Percentiles rank a stretch among this genome's conserved stretches.
These are phyloP conservation scores for Oophaga pumilio DNA, from an alignment of 2,113 vertebrate genomes.

Conservation along the genomic window DNA sequence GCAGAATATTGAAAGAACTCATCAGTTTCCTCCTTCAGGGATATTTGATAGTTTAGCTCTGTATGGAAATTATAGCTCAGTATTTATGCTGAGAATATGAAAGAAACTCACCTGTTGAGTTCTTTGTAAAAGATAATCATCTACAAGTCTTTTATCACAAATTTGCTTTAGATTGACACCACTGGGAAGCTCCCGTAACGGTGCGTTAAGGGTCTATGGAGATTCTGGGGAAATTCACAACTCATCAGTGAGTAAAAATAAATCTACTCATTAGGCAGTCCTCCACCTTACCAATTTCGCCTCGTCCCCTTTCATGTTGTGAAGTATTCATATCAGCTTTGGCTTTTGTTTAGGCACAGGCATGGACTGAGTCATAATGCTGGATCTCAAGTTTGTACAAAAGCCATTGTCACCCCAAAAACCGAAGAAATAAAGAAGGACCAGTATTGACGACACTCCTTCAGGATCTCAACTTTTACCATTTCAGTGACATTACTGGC, in stretches of 20 bases:
- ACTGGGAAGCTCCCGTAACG: not conserved
- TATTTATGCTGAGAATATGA: not conserved
- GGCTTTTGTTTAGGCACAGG: not conserved
- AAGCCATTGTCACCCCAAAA: not conserved
- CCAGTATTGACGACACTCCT: not conserved
- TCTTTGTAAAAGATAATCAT: slow-evolving; percentile 25
- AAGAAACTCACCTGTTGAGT: not conserved
- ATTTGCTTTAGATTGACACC: not conserved
- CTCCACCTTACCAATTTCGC: not conserved
- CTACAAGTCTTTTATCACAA: slow-evolving; percentile 5
- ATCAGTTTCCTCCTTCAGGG: not conserved
- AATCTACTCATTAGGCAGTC: not conserved
- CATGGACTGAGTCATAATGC: not conserved
- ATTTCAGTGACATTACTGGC: not conserved
- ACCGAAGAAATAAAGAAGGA: not conserved
- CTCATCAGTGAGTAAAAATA: not conserved
- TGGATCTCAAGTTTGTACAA: not conserved
- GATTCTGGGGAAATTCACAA: not conserved
- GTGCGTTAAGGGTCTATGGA: not conserved
- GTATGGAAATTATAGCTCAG: not conserved
- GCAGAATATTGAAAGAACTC: not conserved
- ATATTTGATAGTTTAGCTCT: slow-evolving; percentile 2
- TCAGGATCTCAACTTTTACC: not conserved
- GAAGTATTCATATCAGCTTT: not conserved
- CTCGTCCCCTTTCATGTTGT: not conserved